A percentile compares a stretch with the other conserved stretches of the same genome.
These are phyloP conservation scores for Bicyclus anynana DNA, from an alignment of 1,140 invertebrate genomes.

Conservation along the genomic window DNA sequence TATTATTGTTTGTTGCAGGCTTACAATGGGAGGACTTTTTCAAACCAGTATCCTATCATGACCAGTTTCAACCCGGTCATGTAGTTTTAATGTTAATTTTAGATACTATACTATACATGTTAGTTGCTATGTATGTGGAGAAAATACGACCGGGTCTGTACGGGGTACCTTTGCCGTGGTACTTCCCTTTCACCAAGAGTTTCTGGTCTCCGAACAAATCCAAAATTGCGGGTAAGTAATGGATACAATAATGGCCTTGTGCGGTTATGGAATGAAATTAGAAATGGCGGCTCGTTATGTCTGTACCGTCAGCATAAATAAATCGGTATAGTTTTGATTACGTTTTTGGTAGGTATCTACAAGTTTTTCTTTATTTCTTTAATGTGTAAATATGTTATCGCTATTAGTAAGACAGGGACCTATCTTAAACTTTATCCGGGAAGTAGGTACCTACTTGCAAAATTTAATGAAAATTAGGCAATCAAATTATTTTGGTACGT, in stretches of 20 bases:
- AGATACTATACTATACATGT: slow-evolving; percentile 81
- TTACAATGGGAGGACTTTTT: slow-evolving; percentile 87
- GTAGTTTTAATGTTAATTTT: slow-evolving; percentile 82
- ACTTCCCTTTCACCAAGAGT: slow-evolving; percentile 83
- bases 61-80: slow-evolving; percentile 82
- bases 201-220: slow-evolving; percentile 70
- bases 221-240: slow-evolving; percentile 44
- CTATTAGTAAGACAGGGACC: too few relatives aligned
- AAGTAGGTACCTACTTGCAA: too few relatives aligned
- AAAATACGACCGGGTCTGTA: slow-evolving; percentile 85
- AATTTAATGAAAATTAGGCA: too few relatives aligned
- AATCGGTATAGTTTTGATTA: too few relatives aligned
- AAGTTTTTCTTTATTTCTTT: too few relatives aligned
- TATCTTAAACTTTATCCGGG: too few relatives aligned
- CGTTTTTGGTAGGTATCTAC: too few relatives aligned
- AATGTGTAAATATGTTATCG: too few relatives aligned
- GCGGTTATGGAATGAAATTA: too few relatives aligned
- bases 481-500: too few relatives aligned
- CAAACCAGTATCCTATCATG: slow-evolving; percentile 82
- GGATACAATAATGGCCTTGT: neutral
- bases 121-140: slow-evolving; percentile 85
- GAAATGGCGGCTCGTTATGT: too few relatives aligned
- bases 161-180: slow-evolving; percentile 85
- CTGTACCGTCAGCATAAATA: too few relatives aligned
- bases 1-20: slow-evolving; percentile 63